Conservation (phyloP, 2,797 vertebrate species). For the Parauchenoglanis ngamensis region DNA sequence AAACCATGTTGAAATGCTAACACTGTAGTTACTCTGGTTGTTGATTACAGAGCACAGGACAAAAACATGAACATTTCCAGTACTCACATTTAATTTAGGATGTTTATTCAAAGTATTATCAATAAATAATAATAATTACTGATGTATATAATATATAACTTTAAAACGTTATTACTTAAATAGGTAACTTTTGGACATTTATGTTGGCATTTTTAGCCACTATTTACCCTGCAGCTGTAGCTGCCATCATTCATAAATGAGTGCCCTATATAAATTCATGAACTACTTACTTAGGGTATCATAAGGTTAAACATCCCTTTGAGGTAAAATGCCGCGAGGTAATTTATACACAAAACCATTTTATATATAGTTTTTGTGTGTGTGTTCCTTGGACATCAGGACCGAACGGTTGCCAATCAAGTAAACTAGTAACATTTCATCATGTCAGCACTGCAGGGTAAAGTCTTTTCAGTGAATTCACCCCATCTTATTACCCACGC, state of each 20-base stretch:
- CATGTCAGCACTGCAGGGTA: neutral
- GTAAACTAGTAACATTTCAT: neutral
- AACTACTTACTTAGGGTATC: neutral
- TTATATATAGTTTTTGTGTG: neutral
- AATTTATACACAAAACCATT: neutral
- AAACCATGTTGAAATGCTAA: neutral
- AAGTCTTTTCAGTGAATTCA: neutral
- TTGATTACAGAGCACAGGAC: too few relatives aligned
- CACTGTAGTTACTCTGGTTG: neutral
- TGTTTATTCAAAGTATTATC: neutral
- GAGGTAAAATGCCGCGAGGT: neutral
- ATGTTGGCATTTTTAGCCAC: neutral
- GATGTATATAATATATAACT: neutral
- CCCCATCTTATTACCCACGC: neutral
- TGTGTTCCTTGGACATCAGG: neutral
- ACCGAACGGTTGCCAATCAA: neutral
- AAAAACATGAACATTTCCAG: neutral
- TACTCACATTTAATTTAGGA: neutral
- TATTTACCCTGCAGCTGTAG: neutral
- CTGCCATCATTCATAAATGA: neutral
- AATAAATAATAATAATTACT: neutral
- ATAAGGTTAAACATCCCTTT: neutral
- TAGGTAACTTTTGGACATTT: neutral
- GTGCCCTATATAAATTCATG: constrained; percentile 12
- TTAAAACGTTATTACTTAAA: neutral